Evolutionary conservation across 1,140 invertebrate species (phyloP).

Genomic region (Drosophila gunungcola): DNA sequence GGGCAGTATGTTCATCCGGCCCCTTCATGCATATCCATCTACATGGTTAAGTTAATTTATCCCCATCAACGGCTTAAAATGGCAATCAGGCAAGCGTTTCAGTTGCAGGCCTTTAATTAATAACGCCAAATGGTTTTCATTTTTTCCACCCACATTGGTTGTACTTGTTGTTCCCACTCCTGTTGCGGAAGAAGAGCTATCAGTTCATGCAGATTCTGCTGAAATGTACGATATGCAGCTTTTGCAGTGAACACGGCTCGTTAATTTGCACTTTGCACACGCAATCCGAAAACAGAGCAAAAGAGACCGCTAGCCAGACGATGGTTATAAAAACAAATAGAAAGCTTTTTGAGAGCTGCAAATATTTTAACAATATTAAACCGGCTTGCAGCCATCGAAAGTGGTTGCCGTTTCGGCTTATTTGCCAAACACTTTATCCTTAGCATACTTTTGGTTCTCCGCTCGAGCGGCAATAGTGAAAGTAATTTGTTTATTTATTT

Average conservation of each 20-base stretch:
- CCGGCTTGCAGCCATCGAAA: conserved; percentile 19
- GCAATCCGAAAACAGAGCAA: conserved; percentile 4
- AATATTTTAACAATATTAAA: conserved; percentile 60
- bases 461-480: conserved; percentile 17
- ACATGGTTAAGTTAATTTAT: conserved; percentile 39
- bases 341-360: conserved; percentile 12
- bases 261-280: conserved; percentile 39
- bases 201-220: conserved; percentile 13
- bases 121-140: conserved; percentile 45
- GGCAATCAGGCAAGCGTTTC: conserved; percentile 28
- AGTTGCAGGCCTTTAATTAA: conserved; percentile 54
- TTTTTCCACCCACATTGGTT: conserved; percentile 6
- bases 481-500: conserved; percentile 60
- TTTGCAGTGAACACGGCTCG: conserved; percentile 27
- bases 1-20: conserved; percentile 8
- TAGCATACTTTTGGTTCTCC: conserved; percentile 6
- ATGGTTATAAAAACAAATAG: conserved; percentile 13
- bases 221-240: conserved; percentile 3
- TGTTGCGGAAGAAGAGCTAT: conserved; percentile 3
- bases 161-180: background rate
- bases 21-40: conserved; percentile 6
- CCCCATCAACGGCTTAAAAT: conserved; percentile 20
- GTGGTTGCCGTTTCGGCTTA: conserved; percentile 20
- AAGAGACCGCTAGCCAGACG: background rate
- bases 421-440: conserved; percentile 56